phyloP scores from a whole-genome alignment of 1,140 invertebrate species.

The Adelges cooleyi region DNA sequence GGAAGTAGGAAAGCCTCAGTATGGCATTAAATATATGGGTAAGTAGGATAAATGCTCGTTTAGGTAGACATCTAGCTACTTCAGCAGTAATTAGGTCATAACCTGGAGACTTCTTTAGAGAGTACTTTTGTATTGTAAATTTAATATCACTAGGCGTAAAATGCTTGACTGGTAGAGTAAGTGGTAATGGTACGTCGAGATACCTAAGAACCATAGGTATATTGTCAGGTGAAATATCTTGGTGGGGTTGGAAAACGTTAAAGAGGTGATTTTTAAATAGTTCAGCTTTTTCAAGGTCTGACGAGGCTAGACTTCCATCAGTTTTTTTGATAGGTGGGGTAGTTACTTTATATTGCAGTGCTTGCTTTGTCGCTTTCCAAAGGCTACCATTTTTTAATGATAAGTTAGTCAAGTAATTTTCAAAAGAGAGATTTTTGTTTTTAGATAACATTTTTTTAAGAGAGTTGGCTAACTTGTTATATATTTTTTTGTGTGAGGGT shows the following conservation, averaged over 20 bases:
- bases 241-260: background rate
- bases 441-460: background rate
- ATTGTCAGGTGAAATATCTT: background rate
- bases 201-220: background rate
- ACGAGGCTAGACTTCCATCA: background rate
- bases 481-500: background rate
- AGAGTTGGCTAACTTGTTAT: background rate
- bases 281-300: constrained; percentile 8
- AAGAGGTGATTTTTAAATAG: background rate
- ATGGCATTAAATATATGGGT: constrained; percentile 28
- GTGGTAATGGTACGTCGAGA: background rate
- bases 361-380: background rate
- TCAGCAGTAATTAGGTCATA: constrained; percentile 19
- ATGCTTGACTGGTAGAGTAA: background rate
- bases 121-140: background rate
- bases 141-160: background rate
- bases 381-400: background rate
- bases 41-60: background rate
- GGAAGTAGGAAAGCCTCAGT: constrained; percentile 14
- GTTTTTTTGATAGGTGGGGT: background rate
- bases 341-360: background rate
- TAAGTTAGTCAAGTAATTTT: background rate
- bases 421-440: background rate
- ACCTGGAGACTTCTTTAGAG: constrained; percentile 15
- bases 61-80: background rate